Conservation (phyloP, 2,113 vertebrate species). For the Taxidea taxus region DNA sequence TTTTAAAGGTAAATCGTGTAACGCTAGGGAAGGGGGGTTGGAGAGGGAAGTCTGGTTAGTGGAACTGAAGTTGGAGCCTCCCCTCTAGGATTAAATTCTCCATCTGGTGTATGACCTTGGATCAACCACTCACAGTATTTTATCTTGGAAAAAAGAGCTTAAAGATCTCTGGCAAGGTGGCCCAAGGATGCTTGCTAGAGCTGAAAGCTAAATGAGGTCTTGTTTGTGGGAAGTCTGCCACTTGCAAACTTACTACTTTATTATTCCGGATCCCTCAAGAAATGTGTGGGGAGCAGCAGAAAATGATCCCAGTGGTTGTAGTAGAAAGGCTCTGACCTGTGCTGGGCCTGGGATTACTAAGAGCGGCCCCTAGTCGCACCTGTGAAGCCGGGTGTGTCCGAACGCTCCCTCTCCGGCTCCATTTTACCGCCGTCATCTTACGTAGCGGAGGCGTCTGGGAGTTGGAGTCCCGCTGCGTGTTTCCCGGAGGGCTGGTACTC, state of each 20-base stretch:
- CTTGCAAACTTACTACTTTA: not conserved
- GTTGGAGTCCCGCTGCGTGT: not conserved
- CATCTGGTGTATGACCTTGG: not conserved
- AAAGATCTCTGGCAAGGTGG: not conserved
- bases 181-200: not conserved
- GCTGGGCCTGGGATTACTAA: not conserved
- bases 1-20: not conserved
- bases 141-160: not conserved
- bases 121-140: not conserved
- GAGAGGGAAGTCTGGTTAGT: not conserved
- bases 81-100: not conserved
- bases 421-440: rapidly evolving
- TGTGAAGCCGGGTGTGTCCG: not conserved
- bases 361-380: rapidly evolving
- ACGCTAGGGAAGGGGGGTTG: rapidly evolving
- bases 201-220: not conserved
- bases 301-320: not conserved
- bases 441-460: constrained; percentile 26
- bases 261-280: not conserved
- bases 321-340: not conserved
- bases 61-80: not conserved
- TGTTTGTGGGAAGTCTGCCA: not conserved
- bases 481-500: not conserved
- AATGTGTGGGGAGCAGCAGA: not conserved
- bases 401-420: rapidly evolving